Base-by-base conservation (phyloP, 1,140 invertebrate genomes). In the Samia ricini region DNA sequence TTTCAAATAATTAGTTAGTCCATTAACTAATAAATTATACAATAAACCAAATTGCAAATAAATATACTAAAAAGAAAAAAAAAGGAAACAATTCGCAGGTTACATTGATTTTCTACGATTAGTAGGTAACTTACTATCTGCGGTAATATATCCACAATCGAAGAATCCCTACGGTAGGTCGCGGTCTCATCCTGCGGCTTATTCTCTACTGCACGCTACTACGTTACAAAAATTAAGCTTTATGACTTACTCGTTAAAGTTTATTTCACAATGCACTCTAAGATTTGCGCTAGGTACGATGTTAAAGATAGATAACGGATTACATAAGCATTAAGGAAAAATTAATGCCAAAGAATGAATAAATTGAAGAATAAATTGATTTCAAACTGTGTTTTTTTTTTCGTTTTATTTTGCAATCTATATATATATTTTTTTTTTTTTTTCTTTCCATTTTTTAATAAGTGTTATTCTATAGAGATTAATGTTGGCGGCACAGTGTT, bases 141-240 rank as follows among this genome's bases (percentile, higher is more conserved):
- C 33, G 3, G 4, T 42, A 42, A 15, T 42, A 42, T 15, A 29
- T 42, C 8, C 61, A 70, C 76, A 84, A 81, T 70, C 57, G 58
- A 60, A 51, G 48, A 71, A 75, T 64, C 75, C 67, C 81, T 85
- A 81, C 64, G 69, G 80, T 88, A 88, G 85, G 85, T 88, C 85
- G 82, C 69, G 83, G 85, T 81, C 77, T 72, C 70, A 65, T 69
- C 74, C 81, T 68, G 63, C 61, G 59, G 78, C 83, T 83, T 79
- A 86, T 83, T 81, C 78, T 82, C 81, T 81, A 77, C 63, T 68
- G 48, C 60, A 54, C 29, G 57, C 24, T 56, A 18, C 3, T 22
- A 8, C 26, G 26, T 18, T 60, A 72, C 5, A 18, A 24, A 12
- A 83, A 61, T 63, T 48, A 36, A 62, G 74, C 60, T 67, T 56